These are phyloP conservation scores for Aurelia coerulea DNA, from an alignment of 30 jellyfish, hydroid and myxozoan genomes.

Conservation along the genomic window DNA sequence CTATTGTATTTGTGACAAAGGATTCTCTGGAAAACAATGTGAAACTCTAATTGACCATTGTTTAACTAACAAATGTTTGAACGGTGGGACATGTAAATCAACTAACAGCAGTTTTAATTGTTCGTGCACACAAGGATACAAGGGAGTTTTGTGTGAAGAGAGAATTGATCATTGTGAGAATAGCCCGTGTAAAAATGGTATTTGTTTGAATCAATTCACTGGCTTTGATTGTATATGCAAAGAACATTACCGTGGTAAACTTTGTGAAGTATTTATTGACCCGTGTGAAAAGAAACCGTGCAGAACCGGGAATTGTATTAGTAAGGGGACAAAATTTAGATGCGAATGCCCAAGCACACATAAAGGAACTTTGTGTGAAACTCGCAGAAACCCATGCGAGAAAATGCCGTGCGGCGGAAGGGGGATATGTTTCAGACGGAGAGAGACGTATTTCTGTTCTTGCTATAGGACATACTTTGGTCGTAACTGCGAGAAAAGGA, in stretches of 20 bases:
- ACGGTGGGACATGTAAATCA: slow-evolving; percentile 72
- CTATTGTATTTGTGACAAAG: slow-evolving; percentile 51
- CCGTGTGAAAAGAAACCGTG: slow-evolving; percentile 66
- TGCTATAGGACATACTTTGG: slow-evolving; percentile 67
- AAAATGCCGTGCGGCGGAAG: slow-evolving; percentile 76
- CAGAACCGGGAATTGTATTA: slow-evolving; percentile 42
- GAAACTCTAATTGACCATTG: slow-evolving; percentile 46
- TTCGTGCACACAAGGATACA: slow-evolving; percentile 52
- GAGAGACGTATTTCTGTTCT: slow-evolving; percentile 38
- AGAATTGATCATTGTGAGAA: slow-evolving; percentile 42
- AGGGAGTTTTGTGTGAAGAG: slow-evolving; percentile 68
- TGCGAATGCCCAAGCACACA: slow-evolving; percentile 60
- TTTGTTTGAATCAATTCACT: slow-evolving; percentile 23
- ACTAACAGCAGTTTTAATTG: slow-evolving; percentile 50
- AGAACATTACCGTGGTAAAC: slow-evolving; percentile 43
- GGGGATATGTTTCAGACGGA: slow-evolving; percentile 54
- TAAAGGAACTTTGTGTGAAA: slow-evolving; percentile 55
- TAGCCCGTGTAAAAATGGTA: slow-evolving; percentile 67
- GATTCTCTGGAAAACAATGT: slow-evolving; percentile 67
- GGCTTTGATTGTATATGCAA: slow-evolving; percentile 59
- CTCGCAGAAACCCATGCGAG: slow-evolving; percentile 60
- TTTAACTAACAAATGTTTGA: slow-evolving; percentile 45
- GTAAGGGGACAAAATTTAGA: slow-evolving; percentile 17
- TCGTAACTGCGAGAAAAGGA: slow-evolving; percentile 37
- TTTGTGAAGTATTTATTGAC: slow-evolving; percentile 38